phyloP scores from a whole-genome alignment of 2,113 vertebrate species.

The Psilopogon haemacephalus region DNA sequence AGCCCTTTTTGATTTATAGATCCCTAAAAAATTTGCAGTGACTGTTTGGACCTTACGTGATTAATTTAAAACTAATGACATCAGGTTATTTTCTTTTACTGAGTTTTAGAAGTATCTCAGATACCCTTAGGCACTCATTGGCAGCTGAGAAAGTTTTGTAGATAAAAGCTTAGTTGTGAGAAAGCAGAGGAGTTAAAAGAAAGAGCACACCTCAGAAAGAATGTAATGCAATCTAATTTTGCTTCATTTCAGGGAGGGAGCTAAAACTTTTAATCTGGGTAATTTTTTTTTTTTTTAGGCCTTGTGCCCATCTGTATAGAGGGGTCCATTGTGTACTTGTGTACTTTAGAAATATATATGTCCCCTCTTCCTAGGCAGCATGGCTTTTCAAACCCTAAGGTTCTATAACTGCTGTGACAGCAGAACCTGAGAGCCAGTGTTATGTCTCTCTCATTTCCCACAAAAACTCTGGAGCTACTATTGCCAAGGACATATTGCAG shows the following conservation, averaged over 20 bases:
- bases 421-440: background rate
- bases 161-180: background rate
- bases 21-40: background rate
- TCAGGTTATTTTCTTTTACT: background rate
- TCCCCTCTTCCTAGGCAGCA: background rate
- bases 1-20: background rate
- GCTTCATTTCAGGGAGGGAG: background rate
- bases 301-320: background rate
- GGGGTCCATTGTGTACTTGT: background rate
- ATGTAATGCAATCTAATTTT: background rate
- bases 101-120: background rate
- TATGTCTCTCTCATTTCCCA: background rate
- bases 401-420: background rate
- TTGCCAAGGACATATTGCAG: background rate
- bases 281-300: fast-evolving
- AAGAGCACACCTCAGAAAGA: background rate
- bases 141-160: background rate
- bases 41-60: background rate
- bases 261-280: background rate
- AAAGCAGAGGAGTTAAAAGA: background rate
- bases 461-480: background rate
- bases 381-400: background rate
- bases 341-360: background rate
- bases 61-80: background rate
- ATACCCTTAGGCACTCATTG: background rate